phyloP scores from a whole-genome alignment of 1,140 invertebrate genomes.

The Propsilocerus akamusi region DNA sequence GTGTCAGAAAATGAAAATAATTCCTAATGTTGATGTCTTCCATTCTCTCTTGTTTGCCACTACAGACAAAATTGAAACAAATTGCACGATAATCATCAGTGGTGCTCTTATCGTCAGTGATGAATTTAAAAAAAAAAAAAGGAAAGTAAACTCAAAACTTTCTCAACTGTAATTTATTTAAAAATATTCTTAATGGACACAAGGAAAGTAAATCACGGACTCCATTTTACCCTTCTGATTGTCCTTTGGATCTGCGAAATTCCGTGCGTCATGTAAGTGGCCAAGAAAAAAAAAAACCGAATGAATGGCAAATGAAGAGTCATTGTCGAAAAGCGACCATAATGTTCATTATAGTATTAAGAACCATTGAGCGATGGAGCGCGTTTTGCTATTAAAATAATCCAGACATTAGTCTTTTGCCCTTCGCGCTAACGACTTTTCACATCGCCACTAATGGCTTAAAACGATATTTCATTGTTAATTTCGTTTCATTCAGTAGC shows the following conservation, averaged over 20 bases:
- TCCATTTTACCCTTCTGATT: neutral
- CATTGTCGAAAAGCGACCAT: neutral
- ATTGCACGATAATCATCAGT: too few species aligned
- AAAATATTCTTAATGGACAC: neutral
- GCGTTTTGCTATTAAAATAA: slow-evolving; percentile 1
- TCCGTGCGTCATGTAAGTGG: neutral
- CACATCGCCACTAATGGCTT: neutral
- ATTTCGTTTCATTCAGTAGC: neutral
- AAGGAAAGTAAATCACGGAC: neutral
- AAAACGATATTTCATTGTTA: neutral
- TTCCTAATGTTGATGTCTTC: too few species aligned
- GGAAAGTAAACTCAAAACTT: neutral
- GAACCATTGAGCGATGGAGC: neutral
- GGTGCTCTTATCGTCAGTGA: neutral
- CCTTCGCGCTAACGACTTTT: neutral
- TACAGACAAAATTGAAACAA: too few species aligned
- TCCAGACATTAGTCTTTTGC: neutral
- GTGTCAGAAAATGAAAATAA: too few species aligned
- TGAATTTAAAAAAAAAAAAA: neutral
- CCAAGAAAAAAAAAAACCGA: neutral
- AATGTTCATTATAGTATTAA: neutral
- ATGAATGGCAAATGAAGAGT: neutral
- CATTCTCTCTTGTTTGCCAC: too few species aligned
- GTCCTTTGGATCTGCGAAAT: neutral
- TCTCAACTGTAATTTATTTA: neutral